Percentiles rank a stretch among this genome's conserved stretches.
These are phyloP conservation scores for Girardinus metallicus DNA, from an alignment of 2,797 vertebrate species.

Conservation along the genomic window DNA sequence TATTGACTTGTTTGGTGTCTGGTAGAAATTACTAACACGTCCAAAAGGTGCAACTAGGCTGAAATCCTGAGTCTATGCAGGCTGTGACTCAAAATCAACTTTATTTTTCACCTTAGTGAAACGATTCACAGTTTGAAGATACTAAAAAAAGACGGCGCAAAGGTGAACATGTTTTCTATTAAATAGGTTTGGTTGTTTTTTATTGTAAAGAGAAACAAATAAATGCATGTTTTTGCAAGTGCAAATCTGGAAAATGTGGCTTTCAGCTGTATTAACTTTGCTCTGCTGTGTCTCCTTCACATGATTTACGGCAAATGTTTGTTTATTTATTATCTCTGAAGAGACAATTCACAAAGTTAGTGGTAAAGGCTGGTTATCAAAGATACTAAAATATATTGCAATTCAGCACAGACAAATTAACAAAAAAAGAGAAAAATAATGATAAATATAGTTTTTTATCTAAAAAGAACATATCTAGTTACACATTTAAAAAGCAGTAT, in stretches of 20 bases:
- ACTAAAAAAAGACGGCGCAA: neutral
- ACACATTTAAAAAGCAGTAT: no score
- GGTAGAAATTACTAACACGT: neutral
- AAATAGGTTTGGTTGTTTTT: neutral
- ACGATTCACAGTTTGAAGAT: neutral
- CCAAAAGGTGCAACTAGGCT: neutral
- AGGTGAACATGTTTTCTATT: neutral
- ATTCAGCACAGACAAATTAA: no score
- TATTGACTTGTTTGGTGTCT: slow-evolving; percentile 4
- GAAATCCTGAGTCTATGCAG: neutral
- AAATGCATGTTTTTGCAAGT: neutral
- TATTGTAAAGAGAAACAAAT: neutral
- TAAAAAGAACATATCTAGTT: no score
- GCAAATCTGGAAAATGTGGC: neutral
- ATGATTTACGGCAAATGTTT: no score
- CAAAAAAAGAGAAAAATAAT: no score
- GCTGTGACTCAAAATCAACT: neutral
- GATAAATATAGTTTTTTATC: no score
- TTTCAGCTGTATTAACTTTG: neutral
- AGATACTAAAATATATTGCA: no score
- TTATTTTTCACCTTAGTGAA: neutral
- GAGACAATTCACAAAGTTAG: no score
- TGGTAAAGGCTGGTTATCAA: no score
- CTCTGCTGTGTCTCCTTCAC: no score
- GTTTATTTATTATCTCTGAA: no score